Evolutionary conservation across 2,888 invertebrate genomes (phyloP), one percentile per base, ranked within the genome.

Genomic region (Listrodromus nycthemerus): DNA sequence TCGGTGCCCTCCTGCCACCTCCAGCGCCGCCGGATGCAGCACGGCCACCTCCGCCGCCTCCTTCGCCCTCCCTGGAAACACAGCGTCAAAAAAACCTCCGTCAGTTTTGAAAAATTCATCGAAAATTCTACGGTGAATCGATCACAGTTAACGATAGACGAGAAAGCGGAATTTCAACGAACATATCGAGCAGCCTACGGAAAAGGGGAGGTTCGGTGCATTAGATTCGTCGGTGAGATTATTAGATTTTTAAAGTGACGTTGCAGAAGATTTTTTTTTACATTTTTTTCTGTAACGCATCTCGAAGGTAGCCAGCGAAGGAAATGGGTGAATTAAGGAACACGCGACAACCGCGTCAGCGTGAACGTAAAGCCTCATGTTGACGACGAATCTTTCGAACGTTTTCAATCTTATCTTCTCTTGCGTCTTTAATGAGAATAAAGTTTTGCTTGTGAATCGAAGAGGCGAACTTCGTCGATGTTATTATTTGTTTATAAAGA

Each of bases 21-120:
- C 95, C 93, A 94, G 94, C 92, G 94, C 93, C 88, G 94, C 95
- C 95, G 96, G 95, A 94, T 95, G 96, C 93, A 96, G 95, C 94
- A 95, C 96, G 93, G 96, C 94, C 93, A 89, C 93, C 93, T 79
- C 91, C 92, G 87, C 94, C 91, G 86, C 93, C 92, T 88, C 95
- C 95, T 94, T 95, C 94, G 85, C 93, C 93, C 88, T 93, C 90
- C 92, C 92, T 89, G 88, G 65, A 89, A 88, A 37, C 65, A 78
- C 70, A 70, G 45, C 3, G 67, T 50, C 50, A 45, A 67, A n/a
- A n/a, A 73, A 73, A 41, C 21, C 19, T 33, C 75, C 50, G 10
- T 65, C 21, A 24, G 13, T 55, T 4, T 4, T 21, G 0, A 24
- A 55, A 55, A 55, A 52, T 21, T 52, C 52, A 10, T 52, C 52